A percentile compares a stretch with the other conserved stretches of the same genome.
phyloP scores from a whole-genome alignment of 2,888 invertebrate species.

The Sinopyrophorus schimmeli region DNA sequence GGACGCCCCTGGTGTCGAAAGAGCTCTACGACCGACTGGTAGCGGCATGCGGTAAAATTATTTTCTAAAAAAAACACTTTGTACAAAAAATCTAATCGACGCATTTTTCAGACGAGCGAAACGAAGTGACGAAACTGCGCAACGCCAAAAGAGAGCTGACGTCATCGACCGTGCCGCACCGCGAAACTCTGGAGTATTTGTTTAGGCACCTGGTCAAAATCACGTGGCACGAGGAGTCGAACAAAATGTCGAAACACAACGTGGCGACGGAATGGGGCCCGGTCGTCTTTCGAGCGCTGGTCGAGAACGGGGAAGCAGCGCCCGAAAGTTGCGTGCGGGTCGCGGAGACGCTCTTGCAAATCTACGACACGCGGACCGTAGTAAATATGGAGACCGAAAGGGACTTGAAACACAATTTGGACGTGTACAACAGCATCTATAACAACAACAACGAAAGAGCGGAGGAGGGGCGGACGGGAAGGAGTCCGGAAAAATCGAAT shows the following conservation, averaged over 20 bases:
- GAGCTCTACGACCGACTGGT: slow-evolving; percentile 54
- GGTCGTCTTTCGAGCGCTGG: slow-evolving; percentile 22
- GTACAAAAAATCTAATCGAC: too few species aligned
- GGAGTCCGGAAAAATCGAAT: slow-evolving; percentile 6
- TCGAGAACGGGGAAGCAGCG: slow-evolving; percentile 18
- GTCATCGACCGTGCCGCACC: slow-evolving; percentile 35
- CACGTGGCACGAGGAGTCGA: slow-evolving; percentile 38
- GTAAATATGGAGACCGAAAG: slow-evolving; percentile 11
- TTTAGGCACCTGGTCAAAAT: slow-evolving; percentile 44
- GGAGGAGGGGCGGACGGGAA: neutral
- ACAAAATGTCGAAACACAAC: slow-evolving; percentile 40
- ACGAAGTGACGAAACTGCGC: slow-evolving; percentile 35
- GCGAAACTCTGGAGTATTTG: slow-evolving; percentile 44
- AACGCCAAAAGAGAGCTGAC: slow-evolving; percentile 36
- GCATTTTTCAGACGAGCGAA: slow-evolving; percentile 21
- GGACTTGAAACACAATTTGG: slow-evolving; percentile 10
- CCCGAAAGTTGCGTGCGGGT: slow-evolving; percentile 19
- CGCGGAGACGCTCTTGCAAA: slow-evolving; percentile 21
- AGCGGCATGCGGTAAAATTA: slow-evolving; percentile 70
- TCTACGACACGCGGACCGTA: slow-evolving; percentile 21
- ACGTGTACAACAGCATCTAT: slow-evolving; percentile 11
- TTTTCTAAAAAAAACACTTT: too few species aligned
- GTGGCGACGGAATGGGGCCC: slow-evolving; percentile 44
- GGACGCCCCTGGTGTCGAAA: slow-evolving; percentile 83
- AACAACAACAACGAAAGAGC: neutral